These are phyloP conservation scores for Ganaspis sp. DNA, from an alignment of 1,140 invertebrate species.

Conservation along the genomic window DNA sequence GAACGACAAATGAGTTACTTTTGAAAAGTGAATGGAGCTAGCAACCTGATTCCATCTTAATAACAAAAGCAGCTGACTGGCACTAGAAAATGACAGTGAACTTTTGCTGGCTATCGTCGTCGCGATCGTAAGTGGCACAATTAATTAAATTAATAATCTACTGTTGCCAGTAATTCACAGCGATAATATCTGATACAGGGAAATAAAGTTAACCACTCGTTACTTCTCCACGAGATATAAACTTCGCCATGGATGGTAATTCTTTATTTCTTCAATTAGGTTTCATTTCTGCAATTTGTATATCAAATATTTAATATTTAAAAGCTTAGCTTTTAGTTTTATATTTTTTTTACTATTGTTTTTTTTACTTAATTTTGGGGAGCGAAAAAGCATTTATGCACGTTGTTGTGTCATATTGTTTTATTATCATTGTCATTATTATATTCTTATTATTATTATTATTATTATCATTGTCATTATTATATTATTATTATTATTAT, in stretches of 20 bases:
- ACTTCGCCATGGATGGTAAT: neutral
- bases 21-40: neutral
- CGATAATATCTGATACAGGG: conserved; percentile 10
- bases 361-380: too few species aligned
- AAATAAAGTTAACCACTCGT: neutral
- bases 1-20: neutral
- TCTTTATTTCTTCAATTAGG: too few species aligned
- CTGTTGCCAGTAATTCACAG: neutral
- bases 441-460: too few species aligned
- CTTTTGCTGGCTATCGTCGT: neutral
- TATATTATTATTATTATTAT: too few species aligned
- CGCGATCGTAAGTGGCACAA: conserved; percentile 8
- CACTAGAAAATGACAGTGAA: neutral
- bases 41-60: neutral
- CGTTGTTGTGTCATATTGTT: too few species aligned
- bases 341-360: too few species aligned
- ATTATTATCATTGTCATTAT: too few species aligned
- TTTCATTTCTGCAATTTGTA: too few species aligned
- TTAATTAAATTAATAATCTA: conserved; percentile 26
- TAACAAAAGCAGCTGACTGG: neutral
- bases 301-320: too few species aligned
- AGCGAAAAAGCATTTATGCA: too few species aligned
- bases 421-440: too few species aligned
- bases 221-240: neutral
- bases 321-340: too few species aligned